Percentiles rank a stretch among this genome's conserved stretches.
phyloP scores from a whole-genome alignment of 2,113 vertebrate genomes.

The Campylomormyrus numenius region DNA sequence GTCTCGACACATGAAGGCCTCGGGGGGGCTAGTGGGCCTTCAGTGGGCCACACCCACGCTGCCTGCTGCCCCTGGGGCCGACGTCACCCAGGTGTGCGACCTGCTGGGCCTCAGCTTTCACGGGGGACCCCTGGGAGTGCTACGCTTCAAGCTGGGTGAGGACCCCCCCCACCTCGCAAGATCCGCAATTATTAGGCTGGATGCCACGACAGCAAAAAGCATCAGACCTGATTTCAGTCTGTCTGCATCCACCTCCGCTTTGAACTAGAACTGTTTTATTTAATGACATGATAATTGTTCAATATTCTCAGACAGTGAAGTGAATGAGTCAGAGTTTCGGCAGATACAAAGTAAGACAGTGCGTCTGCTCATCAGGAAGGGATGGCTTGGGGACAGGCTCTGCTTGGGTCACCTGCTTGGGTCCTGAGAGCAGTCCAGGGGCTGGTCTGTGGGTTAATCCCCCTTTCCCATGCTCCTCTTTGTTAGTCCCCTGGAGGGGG shows the following conservation, averaged over 20 bases:
- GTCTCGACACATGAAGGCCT: constrained; percentile 60
- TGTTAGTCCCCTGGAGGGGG: constrained; percentile 18
- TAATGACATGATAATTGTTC: neutral
- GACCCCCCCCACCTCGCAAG: neutral
- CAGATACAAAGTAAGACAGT: neutral
- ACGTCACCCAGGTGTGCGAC: constrained; percentile 48
- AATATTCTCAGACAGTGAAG: neutral
- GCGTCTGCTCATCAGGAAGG: neutral
- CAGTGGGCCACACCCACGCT: constrained; percentile 64
- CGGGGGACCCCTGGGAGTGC: constrained; percentile 74
- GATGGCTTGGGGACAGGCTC: neutral
- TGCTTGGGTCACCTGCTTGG: neutral
- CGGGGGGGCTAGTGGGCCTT: constrained; percentile 70
- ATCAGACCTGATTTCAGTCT: neutral
- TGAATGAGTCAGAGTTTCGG: neutral
- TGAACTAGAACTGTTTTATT: neutral
- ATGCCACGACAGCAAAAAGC: neutral
- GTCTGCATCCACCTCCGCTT: neutral
- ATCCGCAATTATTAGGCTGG: neutral
- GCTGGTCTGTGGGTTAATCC: constrained; percentile 15
- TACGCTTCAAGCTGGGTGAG: constrained; percentile 81
- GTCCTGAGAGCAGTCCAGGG: constrained; percentile 3
- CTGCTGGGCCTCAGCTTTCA: constrained; percentile 74
- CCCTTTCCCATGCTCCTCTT: constrained; percentile 5
- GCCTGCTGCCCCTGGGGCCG: constrained; percentile 40